Base-by-base conservation (phyloP, 2,888 invertebrate genomes). In the Helicoverpa assulta region DNA sequence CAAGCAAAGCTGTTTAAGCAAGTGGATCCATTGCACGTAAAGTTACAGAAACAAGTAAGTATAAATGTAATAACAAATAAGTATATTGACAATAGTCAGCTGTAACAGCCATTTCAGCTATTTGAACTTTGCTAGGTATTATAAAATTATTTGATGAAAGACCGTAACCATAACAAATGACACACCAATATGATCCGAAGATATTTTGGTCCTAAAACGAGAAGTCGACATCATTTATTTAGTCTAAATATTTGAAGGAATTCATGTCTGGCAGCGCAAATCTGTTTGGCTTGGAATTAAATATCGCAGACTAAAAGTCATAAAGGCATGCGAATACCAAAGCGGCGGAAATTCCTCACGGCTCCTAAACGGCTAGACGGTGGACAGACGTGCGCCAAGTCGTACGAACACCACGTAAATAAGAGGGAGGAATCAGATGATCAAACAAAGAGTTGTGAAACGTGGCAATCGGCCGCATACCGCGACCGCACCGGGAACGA, bases 391-490 rank as follows among this genome's bases (percentile, higher is more conserved):
- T 84, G 88, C 85, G 89, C 87, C 89, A 86, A 90, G 87, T 86
- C 87, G 88, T 87, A 85, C 87, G 84, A 85, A 82, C 81, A 85
- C 81, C 89, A 88, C 90, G 91, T 91, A 89, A 91, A 92, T 91
- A 91, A 88, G 88, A 83, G 87, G 83, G 83, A 89, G 85, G 89
- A 91, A 88, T 91, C 90, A 88, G 87, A 89, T 90, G 90, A 90
- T 91, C 89, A 92, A 91, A 92, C 92, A 91, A 93, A 93, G 92
- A 92, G 92, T 93, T 92, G 92, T 92, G 93, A 92, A 93, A 93
- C 90, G 91, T 89, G 87, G 90, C 88, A 84, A 85, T 85, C 85
- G 89, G 86, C 89, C 92, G 93, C 93, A 93, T 91, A 91, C 92
- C 92, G 82, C 86, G 82, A 76, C 86, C 87, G 80, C 80, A 74